Evolutionary conservation across 2,113 vertebrate species (phyloP), one percentile per base, ranked within the genome.

Genomic region (Dipodomys spectabilis): DNA sequence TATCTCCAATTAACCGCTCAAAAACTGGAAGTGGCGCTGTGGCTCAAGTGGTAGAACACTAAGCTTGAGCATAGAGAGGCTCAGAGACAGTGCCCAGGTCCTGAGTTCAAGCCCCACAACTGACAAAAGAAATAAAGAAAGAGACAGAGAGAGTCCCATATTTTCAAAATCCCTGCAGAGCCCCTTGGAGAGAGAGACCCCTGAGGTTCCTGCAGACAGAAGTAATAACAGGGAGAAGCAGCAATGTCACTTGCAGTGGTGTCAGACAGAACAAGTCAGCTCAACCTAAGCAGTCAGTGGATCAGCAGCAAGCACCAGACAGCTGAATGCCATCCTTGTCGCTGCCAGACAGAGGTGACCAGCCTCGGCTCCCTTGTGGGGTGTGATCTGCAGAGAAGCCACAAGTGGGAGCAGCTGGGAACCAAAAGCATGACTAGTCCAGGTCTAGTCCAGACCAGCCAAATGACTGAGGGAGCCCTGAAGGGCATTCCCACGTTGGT

Each of bases 171-270:
- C n/a, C 68, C 20, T 9, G 1, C 25, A 45, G 18, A 27, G 15
- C 18, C 28, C 19, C 20, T 28, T n/a, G 53, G 68, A 60, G 20
- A 23, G 78, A 81, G 86, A 22, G 19, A 35, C 2, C 22, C 30
- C 9, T 32, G 65, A 44, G 18, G 39, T 64, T 18, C 25, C 64
- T 65, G 30, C 53, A 44, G 13, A 20, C 25, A 53, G 32, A 60
- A 44, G 39, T 20, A 30, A 5, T 0, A 7, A n/a, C 12, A 20
- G 12, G 32, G 10, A 67, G 83, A 8, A 6, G 2, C 2, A 3
- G 8, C 4, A 45, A 20, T 6, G 0, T 39, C 2, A 0, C 27
- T 60, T 1, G 0, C 53, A 57, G 53, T 18, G 53, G 53, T 57
- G 53, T 57, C 16, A 57, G 53, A 13, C 15, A 9, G 12, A 57